Conservation (phyloP, 2,797 vertebrate genomes). For the Hydrolagus colliei region DNA sequence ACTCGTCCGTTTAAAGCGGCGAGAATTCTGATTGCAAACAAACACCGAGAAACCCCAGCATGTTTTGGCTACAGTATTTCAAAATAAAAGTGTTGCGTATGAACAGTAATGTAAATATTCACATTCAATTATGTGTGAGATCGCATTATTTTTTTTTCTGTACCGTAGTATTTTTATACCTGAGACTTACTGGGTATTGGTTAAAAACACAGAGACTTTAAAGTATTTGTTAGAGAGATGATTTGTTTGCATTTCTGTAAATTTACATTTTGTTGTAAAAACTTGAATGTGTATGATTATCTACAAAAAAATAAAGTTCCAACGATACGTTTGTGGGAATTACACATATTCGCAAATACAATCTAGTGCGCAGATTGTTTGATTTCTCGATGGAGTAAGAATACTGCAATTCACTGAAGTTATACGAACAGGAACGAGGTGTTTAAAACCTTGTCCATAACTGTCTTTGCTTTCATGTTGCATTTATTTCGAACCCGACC, state of each 20-base stretch:
- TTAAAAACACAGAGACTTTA: constrained; percentile 31
- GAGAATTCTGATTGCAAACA: constrained; percentile 4
- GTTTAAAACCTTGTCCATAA: too few relatives aligned
- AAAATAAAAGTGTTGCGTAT: constrained; percentile 13
- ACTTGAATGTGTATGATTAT: constrained; percentile 38
- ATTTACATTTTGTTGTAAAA: constrained; percentile 61
- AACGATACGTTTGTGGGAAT: constrained; percentile 15
- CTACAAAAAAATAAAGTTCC: constrained; percentile 27
- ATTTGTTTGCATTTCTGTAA: constrained; percentile 61
- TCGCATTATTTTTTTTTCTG: constrained; percentile 27
- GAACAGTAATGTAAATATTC: constrained; percentile 27
- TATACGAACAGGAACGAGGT: too few relatives aligned
- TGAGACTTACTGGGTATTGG: constrained; percentile 25
- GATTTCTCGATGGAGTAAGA: background rate
- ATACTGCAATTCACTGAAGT: too few relatives aligned
- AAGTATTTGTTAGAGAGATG: constrained; percentile 43
- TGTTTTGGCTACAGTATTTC: constrained; percentile 2
- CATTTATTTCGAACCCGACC: background rate
- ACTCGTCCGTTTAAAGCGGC: constrained; percentile 14
- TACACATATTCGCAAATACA: background rate
- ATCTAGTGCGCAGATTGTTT: background rate
- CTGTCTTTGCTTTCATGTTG: background rate
- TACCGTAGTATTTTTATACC: constrained; percentile 30
- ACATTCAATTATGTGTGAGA: constrained; percentile 22
- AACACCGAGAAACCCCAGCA: constrained; percentile 9